Percentiles rank a stretch among this genome's conserved stretches.
Conservation (phyloP, 2,113 vertebrate species). For the Australoheros scitulus region DNA sequence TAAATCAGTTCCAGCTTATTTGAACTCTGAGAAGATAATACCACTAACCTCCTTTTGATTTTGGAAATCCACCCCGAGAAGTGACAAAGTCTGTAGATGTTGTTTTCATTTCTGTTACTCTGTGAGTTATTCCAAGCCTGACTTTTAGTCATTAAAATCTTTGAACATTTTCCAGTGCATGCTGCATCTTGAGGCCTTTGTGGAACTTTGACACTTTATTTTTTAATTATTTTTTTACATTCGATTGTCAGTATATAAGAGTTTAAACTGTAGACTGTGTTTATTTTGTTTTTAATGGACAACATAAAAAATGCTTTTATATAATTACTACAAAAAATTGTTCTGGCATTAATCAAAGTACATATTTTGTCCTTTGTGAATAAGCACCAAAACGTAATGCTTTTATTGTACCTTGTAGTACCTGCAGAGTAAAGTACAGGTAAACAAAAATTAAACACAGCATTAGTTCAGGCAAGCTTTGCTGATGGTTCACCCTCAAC, state of each 20-base stretch:
- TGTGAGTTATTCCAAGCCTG: background rate
- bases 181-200: background rate
- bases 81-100: background rate
- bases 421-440: background rate
- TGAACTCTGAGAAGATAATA: background rate
- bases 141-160: background rate
- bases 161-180: background rate
- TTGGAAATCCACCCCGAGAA: background rate
- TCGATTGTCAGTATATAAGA: background rate
- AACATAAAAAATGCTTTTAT: background rate
- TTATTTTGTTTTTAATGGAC: background rate
- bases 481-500: background rate
- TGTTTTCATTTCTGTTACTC: background rate
- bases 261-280: background rate
- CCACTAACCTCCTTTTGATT: background rate
- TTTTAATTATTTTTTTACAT: background rate
- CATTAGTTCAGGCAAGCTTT: background rate
- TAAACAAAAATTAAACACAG: background rate
- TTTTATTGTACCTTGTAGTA: background rate
- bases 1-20: background rate
- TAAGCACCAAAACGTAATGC: background rate
- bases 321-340: background rate
- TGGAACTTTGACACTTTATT: background rate
- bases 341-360: background rate
- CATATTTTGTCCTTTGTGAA: background rate